A percentile compares a stretch with the other conserved stretches of the same genome.
phyloP scores from a whole-genome alignment of 1,140 invertebrate genomes.

The Ladona fulva region DNA sequence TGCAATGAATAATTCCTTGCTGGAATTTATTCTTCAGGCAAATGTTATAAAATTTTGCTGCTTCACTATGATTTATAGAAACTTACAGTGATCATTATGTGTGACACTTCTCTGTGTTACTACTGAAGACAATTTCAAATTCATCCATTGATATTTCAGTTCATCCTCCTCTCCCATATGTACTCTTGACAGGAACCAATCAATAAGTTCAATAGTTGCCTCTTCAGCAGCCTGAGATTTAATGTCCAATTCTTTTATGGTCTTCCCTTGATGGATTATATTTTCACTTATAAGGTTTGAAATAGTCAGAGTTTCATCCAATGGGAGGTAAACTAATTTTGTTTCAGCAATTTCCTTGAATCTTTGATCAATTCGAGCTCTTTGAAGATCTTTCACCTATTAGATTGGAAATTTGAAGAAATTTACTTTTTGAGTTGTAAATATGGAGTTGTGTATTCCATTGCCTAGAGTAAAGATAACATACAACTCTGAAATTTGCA shows the following conservation, averaged over 20 bases:
- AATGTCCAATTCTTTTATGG: conserved; percentile 40
- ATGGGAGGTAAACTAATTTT: conserved; percentile 53
- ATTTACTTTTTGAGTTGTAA: too few relatives aligned
- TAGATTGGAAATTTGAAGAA: background rate
- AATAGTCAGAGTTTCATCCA: conserved; percentile 50
- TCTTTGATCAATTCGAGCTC: conserved; percentile 61
- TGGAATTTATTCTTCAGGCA: too few relatives aligned
- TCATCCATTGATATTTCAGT: conserved; percentile 53
- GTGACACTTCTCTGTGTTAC: too few relatives aligned
- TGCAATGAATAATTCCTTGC: too few relatives aligned
- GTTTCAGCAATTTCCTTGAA: conserved; percentile 54
- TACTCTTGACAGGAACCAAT: conserved; percentile 54
- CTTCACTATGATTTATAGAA: too few relatives aligned
- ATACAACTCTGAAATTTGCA: too few relatives aligned
- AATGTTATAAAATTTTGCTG: too few relatives aligned
- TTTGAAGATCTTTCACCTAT: conserved; percentile 61
- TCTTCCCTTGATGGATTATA: conserved; percentile 33
- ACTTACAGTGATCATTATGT: too few relatives aligned
- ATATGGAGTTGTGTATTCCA: too few relatives aligned
- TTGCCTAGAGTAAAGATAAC: too few relatives aligned
- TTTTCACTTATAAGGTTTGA: conserved; percentile 57
- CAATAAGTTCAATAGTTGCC: conserved; percentile 56
- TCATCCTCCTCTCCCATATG: conserved; percentile 43
- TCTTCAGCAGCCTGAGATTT: conserved; percentile 53
- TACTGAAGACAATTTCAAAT: conserved; percentile 34